phyloP scores from a whole-genome alignment of 2,113 vertebrate species.

The Etheostoma cragini region DNA sequence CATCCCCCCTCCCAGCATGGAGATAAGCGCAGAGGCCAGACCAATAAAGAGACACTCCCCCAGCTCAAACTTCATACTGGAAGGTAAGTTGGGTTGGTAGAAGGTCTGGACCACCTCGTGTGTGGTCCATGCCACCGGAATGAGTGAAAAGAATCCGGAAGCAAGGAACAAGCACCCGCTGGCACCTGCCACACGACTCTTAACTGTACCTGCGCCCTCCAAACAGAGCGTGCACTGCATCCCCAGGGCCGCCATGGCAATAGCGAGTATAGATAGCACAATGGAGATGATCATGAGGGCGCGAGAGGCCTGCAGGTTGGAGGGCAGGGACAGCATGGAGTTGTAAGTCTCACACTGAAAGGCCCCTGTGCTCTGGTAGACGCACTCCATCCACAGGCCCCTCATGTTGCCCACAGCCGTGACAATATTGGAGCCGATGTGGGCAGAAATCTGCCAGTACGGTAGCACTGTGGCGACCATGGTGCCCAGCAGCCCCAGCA shows the following conservation, averaged over 20 bases:
- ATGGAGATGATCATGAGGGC: slow-evolving; percentile 95
- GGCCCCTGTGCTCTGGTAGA: slow-evolving; percentile 93
- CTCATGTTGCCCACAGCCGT: slow-evolving; percentile 91
- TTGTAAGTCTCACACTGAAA: slow-evolving; percentile 98
- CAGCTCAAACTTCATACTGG: slow-evolving; percentile 92
- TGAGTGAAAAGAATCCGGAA: slow-evolving; percentile 90
- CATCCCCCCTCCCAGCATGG: slow-evolving; percentile 89
- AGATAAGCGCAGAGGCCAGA: slow-evolving; percentile 88
- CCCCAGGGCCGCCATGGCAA: slow-evolving; percentile 84
- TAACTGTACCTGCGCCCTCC: slow-evolving; percentile 80
- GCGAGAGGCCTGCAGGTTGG: slow-evolving; percentile 90
- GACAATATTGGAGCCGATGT: slow-evolving; percentile 94
- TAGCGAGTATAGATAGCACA: slow-evolving; percentile 87
- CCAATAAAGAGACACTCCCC: slow-evolving; percentile 94
- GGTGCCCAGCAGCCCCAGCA: slow-evolving; percentile 91
- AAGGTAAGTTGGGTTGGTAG: slow-evolving; percentile 85
- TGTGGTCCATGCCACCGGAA: slow-evolving; percentile 94
- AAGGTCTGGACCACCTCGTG: slow-evolving; percentile 93
- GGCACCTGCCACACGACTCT: slow-evolving; percentile 87
- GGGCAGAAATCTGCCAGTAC: slow-evolving; percentile 91
- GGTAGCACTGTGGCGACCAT: slow-evolving; percentile 91
- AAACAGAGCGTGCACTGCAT: slow-evolving; percentile 96
- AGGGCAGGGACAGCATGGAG: slow-evolving; percentile 90
- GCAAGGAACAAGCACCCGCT: slow-evolving; percentile 86
- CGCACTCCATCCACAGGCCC: slow-evolving; percentile 98